A percentile compares a stretch with the other conserved stretches of the same genome.
Evolutionary conservation across 2,113 vertebrate species (phyloP).

Genomic region (Lycocorax pyrrhopterus): DNA sequence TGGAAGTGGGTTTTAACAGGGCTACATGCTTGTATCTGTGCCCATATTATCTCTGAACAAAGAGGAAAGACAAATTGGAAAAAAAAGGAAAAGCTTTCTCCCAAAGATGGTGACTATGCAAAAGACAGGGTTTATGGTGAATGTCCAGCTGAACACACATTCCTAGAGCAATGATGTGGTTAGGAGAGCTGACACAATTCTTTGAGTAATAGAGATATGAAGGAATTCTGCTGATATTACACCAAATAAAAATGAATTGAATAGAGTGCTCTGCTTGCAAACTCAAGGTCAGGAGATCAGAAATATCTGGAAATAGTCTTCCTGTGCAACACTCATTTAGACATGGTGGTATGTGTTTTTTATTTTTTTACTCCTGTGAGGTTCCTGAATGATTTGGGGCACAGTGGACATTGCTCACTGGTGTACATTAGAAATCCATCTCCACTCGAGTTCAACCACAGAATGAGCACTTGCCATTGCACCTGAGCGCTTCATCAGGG

Average conservation of each 20-base stretch:
- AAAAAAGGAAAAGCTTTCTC: neutral
- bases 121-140: neutral
- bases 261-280: neutral
- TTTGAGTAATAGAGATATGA: neutral
- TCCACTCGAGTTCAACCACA: neutral
- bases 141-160: neutral
- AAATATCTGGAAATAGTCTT: neutral
- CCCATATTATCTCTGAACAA: neutral
- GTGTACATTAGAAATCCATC: neutral
- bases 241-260: neutral
- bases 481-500: neutral
- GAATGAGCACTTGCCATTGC: neutral
- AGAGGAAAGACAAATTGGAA: neutral
- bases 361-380: neutral
- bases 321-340: neutral
- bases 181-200: conserved; percentile 11
- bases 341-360: neutral
- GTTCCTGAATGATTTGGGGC: neutral
- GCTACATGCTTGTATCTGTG: neutral
- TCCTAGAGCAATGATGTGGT: neutral
- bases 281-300: neutral
- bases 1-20: conserved; percentile 12
- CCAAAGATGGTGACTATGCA: neutral
- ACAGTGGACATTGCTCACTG: neutral
- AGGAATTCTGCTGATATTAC: neutral